A percentile compares a stretch with the other conserved stretches of the same genome.
These are phyloP conservation scores for Slavum lentiscoides DNA, from an alignment of 2,888 invertebrate species.

Conservation along the genomic window DNA sequence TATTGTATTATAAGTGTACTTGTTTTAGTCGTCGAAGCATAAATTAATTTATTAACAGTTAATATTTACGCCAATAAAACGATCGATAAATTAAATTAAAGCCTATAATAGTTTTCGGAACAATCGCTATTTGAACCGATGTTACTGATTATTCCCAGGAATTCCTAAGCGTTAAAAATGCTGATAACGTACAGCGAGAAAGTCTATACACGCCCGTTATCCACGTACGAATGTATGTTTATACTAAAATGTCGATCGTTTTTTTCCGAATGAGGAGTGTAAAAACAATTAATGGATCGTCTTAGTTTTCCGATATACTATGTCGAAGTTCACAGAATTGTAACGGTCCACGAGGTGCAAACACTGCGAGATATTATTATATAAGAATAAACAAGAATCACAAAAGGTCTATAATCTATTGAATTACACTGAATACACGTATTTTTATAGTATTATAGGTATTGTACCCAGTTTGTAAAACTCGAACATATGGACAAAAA, in stretches of 20 bases:
- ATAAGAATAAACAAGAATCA: too few relatives aligned
- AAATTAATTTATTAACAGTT: background rate
- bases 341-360: too few relatives aligned
- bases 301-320: background rate
- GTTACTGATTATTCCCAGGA: conserved; percentile 18
- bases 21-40: background rate
- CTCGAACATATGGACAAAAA: too few relatives aligned
- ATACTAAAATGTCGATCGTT: background rate
- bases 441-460: too few relatives aligned
- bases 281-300: conserved; percentile 3
- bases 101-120: background rate
- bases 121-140: background rate
- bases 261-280: background rate
- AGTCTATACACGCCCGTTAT: background rate
- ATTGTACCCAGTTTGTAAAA: too few relatives aligned
- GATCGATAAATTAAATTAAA: background rate
- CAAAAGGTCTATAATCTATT: too few relatives aligned
- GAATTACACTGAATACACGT: too few relatives aligned
- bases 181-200: background rate
- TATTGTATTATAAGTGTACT: background rate
- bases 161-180: background rate
- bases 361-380: background rate
- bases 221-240: background rate
- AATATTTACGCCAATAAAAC: background rate
- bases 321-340: background rate